Conservation (phyloP, 2,888 invertebrate genomes). For the Griposia aprilina region DNA sequence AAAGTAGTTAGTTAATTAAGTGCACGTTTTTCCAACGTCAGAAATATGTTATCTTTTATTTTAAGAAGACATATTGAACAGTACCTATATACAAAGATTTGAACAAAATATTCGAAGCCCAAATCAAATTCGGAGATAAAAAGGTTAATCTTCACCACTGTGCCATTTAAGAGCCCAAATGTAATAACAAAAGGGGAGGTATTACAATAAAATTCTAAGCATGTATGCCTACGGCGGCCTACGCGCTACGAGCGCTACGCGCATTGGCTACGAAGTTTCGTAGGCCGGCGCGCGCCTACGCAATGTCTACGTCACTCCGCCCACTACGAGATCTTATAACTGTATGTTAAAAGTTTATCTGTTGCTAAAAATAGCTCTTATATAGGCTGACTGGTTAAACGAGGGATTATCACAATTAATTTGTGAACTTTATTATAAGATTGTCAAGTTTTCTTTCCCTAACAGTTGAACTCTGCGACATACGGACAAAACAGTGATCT, state of each 20-base stretch:
- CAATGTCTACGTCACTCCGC: conserved; percentile 60
- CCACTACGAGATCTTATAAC: conserved; percentile 35
- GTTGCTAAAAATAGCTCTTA: conserved; percentile 35
- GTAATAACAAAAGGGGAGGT: conserved; percentile 50
- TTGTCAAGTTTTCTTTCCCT: not conserved
- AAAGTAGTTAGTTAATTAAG: too few species aligned
- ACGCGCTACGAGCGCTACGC: conserved; percentile 63
- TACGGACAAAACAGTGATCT: too few species aligned
- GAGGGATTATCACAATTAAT: not conserved
- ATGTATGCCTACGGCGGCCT: conserved; percentile 44
- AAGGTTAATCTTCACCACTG: not conserved
- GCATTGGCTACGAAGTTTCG: conserved; percentile 64
- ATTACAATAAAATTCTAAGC: conserved; percentile 45
- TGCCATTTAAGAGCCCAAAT: conserved; percentile 10
- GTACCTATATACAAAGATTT: not conserved
- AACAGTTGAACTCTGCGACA: not conserved
- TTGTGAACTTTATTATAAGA: not conserved
- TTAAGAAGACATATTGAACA: too few species aligned
- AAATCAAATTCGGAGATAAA: conserved; percentile 23
- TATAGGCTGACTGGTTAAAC: not conserved
- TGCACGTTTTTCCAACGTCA: too few species aligned
- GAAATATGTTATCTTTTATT: too few species aligned
- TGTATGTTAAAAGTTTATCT: conserved; percentile 28
- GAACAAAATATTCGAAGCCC: not conserved
- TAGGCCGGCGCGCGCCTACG: conserved; percentile 68